Conservation (phyloP, 1,140 invertebrate species). For the Muscidifurax raptorellus region DNA sequence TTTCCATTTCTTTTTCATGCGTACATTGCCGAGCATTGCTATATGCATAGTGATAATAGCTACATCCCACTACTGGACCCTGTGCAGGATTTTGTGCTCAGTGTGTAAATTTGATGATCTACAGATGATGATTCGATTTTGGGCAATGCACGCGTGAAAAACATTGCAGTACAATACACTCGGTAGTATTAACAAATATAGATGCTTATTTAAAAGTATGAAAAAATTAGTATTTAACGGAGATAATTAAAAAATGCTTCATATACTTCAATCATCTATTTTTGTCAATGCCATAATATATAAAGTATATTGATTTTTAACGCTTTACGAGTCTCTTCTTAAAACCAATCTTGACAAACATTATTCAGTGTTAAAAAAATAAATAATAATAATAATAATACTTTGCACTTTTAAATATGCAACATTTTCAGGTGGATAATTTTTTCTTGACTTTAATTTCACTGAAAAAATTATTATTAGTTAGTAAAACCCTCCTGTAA, state of each 20-base stretch:
- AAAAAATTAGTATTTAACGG: neutral
- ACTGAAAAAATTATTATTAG: neutral
- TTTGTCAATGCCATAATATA: neutral
- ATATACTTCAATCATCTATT: neutral
- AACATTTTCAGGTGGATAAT: neutral
- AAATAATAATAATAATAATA: too few species aligned
- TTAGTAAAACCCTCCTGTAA: neutral
- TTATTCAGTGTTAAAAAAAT: too few species aligned
- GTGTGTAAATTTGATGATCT: neutral
- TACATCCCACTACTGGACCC: neutral
- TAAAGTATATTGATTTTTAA: too few species aligned
- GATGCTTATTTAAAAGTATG: neutral
- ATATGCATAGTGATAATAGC: neutral
- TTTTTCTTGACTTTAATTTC: neutral
- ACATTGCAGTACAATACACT: neutral
- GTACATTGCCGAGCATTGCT: constrained; percentile 28
- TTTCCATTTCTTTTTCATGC: constrained; percentile 36
- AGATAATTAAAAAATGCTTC: neutral
- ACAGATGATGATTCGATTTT: neutral
- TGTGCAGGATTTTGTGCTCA: neutral
- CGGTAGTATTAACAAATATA: neutral
- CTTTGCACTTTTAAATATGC: neutral
- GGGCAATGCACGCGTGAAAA: constrained; percentile 35
- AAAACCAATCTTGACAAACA: too few species aligned
- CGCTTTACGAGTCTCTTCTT: too few species aligned